Base-by-base conservation (phyloP, 1,140 invertebrate genomes). In the Drosophila bocqueti region DNA sequence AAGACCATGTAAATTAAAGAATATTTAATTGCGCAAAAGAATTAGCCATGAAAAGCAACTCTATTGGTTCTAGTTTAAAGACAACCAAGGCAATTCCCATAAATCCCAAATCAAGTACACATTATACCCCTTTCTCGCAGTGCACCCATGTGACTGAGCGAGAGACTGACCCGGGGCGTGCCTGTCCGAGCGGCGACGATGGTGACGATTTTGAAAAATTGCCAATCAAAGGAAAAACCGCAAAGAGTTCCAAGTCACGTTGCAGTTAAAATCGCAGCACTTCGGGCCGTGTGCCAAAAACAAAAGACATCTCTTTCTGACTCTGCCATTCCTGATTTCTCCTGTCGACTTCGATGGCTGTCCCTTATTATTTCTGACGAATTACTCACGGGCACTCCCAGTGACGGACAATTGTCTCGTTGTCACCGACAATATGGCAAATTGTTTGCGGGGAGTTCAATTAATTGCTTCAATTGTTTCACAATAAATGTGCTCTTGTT, bases 171-270 rank as follows among this genome's bases (percentile, higher is more conserved):
- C 60, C 26, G 67, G 43, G 75, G 76, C 67, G 76, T 78, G 65
- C 64, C 63, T 26, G 73, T 76, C 74, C 73, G 38, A 50, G 45
- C 54, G 31, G 24, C 34, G 46, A 64, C 47, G 72, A 54, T 85
- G 83, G 55, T 87, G 83, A 87, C 84, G 81, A 89, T 89, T 89
- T 90, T 89, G 84, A 89, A 84, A 89, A 89, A 89, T 89, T 84
- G 85, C 73, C 84, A 81, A 90, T 89, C 84, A 89, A 89, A 90
- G 81, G 61, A 76, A 81, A 57, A 83, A 76, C 81, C 81, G 85
- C 84, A 84, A 81, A 87, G 81, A 90, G 69, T 81, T 74, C 62
- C 81, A 65, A 86, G 66, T 86, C 83, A 79, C 83, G 83, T 84
- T 89, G 85, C 85, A 87, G 62, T 89, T 81, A 72, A 86, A 76